Base-by-base conservation (phyloP, 2,888 invertebrate genomes). In the Limenitis camilla region DNA sequence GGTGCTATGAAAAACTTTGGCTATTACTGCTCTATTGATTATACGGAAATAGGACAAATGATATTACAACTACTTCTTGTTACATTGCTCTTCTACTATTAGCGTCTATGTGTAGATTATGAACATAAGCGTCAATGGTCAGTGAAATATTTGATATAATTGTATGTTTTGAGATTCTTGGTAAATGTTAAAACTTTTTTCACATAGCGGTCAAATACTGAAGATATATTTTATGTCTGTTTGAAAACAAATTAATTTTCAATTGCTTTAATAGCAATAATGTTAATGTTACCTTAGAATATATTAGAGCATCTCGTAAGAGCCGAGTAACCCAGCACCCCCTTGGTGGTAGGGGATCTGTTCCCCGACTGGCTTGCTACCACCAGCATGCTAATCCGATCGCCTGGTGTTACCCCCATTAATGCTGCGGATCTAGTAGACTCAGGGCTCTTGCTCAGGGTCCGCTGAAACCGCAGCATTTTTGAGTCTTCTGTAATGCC, bases 1-100 rank as follows among this genome's bases (percentile, higher is more conserved):
- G 61, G 54, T 55, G 53, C 68, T 67, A 76, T 72, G 71, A 74
- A 76, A 72, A 72, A 72, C 77, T 78, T 78, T 66, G 53, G 67
- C 76, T 71, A 76, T 78, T 73, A 73, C 63, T 61, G 59, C 53
- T 62, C 67, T 60, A 51, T 59, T 58, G 61, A 62, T 61, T 57
- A 45, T 48, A 44, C 42, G 42, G 35, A 38, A 40, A 44, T 52
- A 40, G 49, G 53, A 42, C 2, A 31, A 19, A 6, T 6, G 38
- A 19, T 27, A 7, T 6, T 28, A 42, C 29, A 2, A 3, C 29
- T 4, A 44, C 7, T 60, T 54, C 7, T 19, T 10, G 32, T 45
- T 63, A 53, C 63, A 62, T 59, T 56, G 49, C 60, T 41, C 40
- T 31, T 8, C 40, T 10, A 27, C 9, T 31, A 39, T 33, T 33